Evolutionary conservation across 2,797 vertebrate genomes (phyloP).

Genomic region (Mormyrus hasselquistii): DNA sequence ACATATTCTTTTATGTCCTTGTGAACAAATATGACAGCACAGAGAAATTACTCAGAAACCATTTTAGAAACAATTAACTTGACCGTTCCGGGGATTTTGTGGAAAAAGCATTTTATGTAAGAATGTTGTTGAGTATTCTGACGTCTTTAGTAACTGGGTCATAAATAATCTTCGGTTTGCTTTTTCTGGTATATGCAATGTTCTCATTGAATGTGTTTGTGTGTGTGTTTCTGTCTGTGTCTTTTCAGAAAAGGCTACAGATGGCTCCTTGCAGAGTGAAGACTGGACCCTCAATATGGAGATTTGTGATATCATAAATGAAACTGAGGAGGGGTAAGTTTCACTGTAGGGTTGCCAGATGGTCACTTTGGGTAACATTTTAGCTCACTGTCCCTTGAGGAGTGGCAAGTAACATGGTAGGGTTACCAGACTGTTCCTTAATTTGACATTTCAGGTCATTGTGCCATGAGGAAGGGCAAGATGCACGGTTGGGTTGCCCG

Average conservation of each 20-base stretch:
- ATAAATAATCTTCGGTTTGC: neutral
- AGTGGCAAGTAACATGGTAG: neutral
- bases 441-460: no score
- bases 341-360: neutral
- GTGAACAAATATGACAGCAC: neutral
- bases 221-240: neutral
- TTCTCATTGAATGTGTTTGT: neutral
- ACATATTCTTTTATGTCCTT: neutral
- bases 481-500: no score
- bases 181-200: neutral
- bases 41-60: neutral
- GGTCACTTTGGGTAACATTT: neutral
- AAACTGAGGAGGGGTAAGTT: slow-evolving; percentile 92
- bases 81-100: neutral
- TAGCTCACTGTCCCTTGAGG: neutral
- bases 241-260: slow-evolving; percentile 83
- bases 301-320: slow-evolving; percentile 98
- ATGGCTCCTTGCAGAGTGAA: slow-evolving; percentile 92
- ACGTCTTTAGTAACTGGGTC: neutral
- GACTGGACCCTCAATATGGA: slow-evolving; percentile 99
- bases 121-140: neutral
- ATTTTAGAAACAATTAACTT: neutral
- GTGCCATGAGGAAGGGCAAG: no score
- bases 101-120: neutral
- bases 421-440: neutral